Evolutionary conservation across 2,797 vertebrate species (phyloP).

Genomic region (Botia kubotai): DNA sequence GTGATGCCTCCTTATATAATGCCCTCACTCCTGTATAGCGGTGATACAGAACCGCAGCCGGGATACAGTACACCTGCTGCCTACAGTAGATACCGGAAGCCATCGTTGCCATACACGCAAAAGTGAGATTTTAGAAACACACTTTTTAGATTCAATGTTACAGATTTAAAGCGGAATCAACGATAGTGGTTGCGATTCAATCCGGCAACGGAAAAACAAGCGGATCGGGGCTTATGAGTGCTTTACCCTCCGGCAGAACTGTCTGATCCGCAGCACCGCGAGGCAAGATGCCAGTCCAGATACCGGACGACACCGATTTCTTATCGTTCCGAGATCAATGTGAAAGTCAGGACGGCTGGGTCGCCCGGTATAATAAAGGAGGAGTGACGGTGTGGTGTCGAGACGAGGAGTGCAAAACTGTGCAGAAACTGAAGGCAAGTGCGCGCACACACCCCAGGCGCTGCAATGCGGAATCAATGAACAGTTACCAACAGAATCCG

Average conservation of each 20-base stretch:
- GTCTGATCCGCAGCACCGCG: constrained; percentile 36
- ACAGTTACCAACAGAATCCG: background rate
- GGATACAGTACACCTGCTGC: constrained; percentile 59
- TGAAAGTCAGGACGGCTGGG: constrained; percentile 83
- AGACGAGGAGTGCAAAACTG: constrained; percentile 74
- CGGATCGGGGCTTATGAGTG: constrained; percentile 45
- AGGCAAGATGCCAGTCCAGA: constrained; percentile 81
- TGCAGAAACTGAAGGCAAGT: constrained; percentile 87
- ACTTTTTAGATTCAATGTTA: background rate
- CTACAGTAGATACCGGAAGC: constrained; percentile 25
- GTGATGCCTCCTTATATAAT: constrained; percentile 65
- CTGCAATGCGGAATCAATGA: constrained; percentile 62
- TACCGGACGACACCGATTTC: constrained; percentile 86
- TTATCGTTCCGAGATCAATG: constrained; percentile 85
- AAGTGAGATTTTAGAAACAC: background rate
- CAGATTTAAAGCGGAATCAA: background rate
- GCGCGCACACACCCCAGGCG: background rate
- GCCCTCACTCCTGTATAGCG: constrained; percentile 30
- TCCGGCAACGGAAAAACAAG: background rate
- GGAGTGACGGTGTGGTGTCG: constrained; percentile 84
- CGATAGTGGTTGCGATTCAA: background rate
- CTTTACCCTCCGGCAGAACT: constrained; percentile 29
- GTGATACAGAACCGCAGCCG: constrained; percentile 21
- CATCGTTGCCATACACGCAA: background rate
- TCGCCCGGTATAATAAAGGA: constrained; percentile 81